Percentiles rank a stretch among this genome's conserved stretches.
Evolutionary conservation across 2,888 invertebrate genomes (phyloP).

Genomic region (Eurytoma californica): DNA sequence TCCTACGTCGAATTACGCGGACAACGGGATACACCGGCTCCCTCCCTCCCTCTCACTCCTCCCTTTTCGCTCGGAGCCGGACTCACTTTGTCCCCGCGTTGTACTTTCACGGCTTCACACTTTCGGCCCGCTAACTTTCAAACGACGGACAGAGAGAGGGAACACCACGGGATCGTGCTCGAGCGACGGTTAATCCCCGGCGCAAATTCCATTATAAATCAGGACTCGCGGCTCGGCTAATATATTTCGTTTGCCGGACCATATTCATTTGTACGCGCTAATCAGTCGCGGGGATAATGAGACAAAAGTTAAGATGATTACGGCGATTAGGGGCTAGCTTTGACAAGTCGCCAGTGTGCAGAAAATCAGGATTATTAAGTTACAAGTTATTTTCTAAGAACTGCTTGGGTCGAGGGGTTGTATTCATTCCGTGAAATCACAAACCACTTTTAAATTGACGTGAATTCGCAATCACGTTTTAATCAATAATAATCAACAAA

Average conservation of each 20-base stretch:
- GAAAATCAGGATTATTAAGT: neutral
- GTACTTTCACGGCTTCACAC: constrained; percentile 56
- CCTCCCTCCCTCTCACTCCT: neutral
- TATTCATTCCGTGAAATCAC: too few relatives aligned
- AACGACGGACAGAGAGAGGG: constrained; percentile 5
- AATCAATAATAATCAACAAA: too few relatives aligned
- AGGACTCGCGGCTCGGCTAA: constrained; percentile 13
- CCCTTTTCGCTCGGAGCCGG: constrained; percentile 15
- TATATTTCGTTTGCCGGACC: constrained; percentile 34
- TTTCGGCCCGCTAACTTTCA: constrained; percentile 52
- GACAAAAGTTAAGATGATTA: constrained; percentile 35
- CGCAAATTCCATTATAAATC: constrained; percentile 52
- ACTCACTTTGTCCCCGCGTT: constrained; percentile 54
- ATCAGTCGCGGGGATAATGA: constrained; percentile 28
- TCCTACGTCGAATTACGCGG: constrained; percentile 62
- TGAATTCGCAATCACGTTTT: too few relatives aligned
- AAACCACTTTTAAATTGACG: too few relatives aligned
- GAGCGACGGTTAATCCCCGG: constrained; percentile 35
- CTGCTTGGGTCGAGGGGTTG: too few relatives aligned
- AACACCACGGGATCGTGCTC: constrained; percentile 3
- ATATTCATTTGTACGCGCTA: constrained; percentile 17
- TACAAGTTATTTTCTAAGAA: neutral
- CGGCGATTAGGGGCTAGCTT: constrained; percentile 1
- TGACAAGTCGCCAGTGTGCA: neutral
- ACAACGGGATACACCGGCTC: constrained; percentile 56